phyloP scores from a whole-genome alignment of 2,113 vertebrate species.

The Calyptomena viridis region DNA sequence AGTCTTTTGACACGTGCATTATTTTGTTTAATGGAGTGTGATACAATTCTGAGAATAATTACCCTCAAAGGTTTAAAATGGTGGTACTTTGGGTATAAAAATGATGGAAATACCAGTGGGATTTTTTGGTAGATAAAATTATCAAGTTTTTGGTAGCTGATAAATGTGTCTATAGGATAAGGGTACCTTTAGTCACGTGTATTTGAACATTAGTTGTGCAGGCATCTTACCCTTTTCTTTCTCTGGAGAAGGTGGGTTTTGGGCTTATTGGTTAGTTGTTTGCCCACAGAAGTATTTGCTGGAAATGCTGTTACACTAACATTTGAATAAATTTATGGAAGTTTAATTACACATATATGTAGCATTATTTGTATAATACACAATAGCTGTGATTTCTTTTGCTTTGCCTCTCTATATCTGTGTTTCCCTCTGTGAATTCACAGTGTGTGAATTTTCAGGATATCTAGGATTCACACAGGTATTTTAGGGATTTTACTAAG shows the following conservation, averaged over 20 bases:
- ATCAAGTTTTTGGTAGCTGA: neutral
- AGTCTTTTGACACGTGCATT: slow-evolving; percentile 24
- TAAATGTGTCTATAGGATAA: neutral
- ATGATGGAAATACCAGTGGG: neutral
- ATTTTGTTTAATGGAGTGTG: slow-evolving; percentile 54
- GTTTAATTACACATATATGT: neutral
- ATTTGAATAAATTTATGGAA: neutral
- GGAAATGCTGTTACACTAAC: neutral
- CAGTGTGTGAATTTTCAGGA: neutral
- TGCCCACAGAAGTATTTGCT: neutral
- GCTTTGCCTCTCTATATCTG: neutral
- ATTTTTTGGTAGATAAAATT: neutral
- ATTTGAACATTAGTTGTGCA: neutral
- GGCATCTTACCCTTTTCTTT: neutral
- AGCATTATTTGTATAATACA: neutral
- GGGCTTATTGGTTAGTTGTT: neutral
- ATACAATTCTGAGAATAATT: slow-evolving; percentile 42
- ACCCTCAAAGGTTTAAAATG: neutral
- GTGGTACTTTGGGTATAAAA: slow-evolving; percentile 22
- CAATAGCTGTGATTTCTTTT: neutral
- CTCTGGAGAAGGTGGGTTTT: neutral
- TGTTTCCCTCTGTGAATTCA: neutral
- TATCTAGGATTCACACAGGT: neutral
- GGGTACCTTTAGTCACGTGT: neutral
- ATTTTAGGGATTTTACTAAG: too few species aligned